Evolutionary conservation across 2,797 vertebrate genomes (phyloP).

Genomic region (Huso huso): DNA sequence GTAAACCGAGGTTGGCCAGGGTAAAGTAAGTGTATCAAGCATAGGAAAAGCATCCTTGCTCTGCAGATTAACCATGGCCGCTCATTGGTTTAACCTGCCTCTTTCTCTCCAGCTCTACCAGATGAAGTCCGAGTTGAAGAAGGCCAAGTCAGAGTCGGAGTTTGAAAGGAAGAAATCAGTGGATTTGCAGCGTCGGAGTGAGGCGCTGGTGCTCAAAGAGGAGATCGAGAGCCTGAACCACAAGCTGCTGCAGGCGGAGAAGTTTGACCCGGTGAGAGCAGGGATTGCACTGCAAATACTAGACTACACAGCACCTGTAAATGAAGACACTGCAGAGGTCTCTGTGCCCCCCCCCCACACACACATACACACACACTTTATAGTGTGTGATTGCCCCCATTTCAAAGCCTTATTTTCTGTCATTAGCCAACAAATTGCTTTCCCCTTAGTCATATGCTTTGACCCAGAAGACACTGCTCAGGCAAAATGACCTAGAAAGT

Average conservation of each 20-base stretch:
- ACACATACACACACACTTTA: neutral
- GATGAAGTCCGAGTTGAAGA: slow-evolving; percentile 64
- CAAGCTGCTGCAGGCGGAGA: slow-evolving; percentile 50
- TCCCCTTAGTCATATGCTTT: no score
- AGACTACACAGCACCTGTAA: neutral
- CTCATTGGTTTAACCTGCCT: neutral
- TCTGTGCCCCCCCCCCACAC: neutral
- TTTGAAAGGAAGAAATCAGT: slow-evolving; percentile 53
- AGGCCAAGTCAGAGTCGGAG: slow-evolving; percentile 47
- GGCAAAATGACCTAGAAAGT: neutral
- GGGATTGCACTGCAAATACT: neutral
- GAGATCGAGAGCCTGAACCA: slow-evolving; percentile 55
- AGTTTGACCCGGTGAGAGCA: slow-evolving; percentile 58
- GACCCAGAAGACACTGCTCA: neutral
- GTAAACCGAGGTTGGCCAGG: no score
- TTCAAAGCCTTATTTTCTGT: neutral
- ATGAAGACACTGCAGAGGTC: neutral
- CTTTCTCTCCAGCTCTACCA: slow-evolving; percentile 61
- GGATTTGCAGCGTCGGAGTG: slow-evolving; percentile 20
- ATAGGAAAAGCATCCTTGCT: no score
- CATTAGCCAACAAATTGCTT: no score
- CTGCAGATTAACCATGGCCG: no score
- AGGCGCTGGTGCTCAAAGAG: slow-evolving; percentile 43
- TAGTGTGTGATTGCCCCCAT: neutral
- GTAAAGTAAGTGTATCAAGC: no score